Percentiles rank a stretch among this genome's conserved stretches.
Evolutionary conservation across 2,113 vertebrate genomes (phyloP).

Genomic region (Strix aluco): DNA sequence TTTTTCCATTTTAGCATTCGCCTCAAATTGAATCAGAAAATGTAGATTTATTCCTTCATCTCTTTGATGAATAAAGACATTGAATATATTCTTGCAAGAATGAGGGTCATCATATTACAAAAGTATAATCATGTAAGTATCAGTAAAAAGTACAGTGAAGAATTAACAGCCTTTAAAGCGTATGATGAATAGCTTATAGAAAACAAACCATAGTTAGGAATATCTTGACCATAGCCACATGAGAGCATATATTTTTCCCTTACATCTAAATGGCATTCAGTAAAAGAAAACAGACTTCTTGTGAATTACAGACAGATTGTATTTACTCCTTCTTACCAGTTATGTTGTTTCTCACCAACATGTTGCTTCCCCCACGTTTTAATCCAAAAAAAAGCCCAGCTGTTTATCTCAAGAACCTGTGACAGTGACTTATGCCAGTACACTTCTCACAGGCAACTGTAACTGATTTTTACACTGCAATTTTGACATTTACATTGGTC

Average conservation of each 20-base stretch:
- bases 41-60: neutral
- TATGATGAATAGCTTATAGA: neutral
- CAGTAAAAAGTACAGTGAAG: neutral
- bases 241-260: neutral
- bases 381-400: constrained; percentile 1
- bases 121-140: neutral
- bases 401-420: constrained; percentile 17
- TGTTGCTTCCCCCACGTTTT: constrained; percentile 23
- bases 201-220: neutral
- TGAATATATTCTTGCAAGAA: neutral
- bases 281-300: neutral
- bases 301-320: neutral
- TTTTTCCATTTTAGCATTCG: neutral
- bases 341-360: constrained; percentile 21
- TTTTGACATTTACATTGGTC: neutral
- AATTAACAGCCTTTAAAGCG: neutral
- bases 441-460: neutral
- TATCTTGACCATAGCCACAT: neutral
- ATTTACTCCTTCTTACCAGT: constrained; percentile 18
- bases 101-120: neutral
- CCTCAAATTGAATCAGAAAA: neutral
- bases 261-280: neutral
- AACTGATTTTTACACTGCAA: neutral
- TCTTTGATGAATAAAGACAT: neutral
- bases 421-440: neutral